Percentiles rank a stretch among this genome's conserved stretches.
Evolutionary conservation across 1,140 invertebrate genomes (phyloP).

Genomic region (Drosophila fuyamai): DNA sequence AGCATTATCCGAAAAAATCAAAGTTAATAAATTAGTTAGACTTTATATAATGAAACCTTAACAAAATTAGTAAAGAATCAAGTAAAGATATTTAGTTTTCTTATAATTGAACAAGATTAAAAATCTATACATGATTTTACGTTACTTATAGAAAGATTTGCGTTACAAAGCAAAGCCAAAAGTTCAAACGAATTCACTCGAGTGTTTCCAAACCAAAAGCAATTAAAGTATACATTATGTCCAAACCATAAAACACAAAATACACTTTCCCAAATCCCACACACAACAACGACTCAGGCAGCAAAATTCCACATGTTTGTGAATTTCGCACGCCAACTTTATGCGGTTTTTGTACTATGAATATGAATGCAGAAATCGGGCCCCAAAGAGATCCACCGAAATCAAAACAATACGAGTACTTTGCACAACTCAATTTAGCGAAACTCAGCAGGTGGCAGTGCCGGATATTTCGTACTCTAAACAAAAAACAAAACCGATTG

Average conservation of each 20-base stretch:
- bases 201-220: slow-evolving; percentile 42
- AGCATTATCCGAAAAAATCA: no score
- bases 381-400: slow-evolving; percentile 28
- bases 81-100: no score
- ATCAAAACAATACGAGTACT: slow-evolving; percentile 51
- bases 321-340: slow-evolving; percentile 57
- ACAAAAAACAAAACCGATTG: slow-evolving; percentile 27
- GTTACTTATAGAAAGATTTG: not conserved
- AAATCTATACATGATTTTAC: not conserved
- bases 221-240: slow-evolving; percentile 40
- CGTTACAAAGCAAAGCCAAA: slow-evolving; percentile 8
- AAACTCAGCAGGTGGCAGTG: slow-evolving; percentile 19
- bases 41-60: no score
- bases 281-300: not conserved
- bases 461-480: slow-evolving; percentile 45
- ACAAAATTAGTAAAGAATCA: no score
- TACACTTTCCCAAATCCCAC: slow-evolving; percentile 44
- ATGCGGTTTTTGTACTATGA: slow-evolving; percentile 40
- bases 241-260: slow-evolving; percentile 47
- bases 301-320: slow-evolving; percentile 23
- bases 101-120: no score
- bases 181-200: slow-evolving; percentile 28
- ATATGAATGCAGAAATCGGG: slow-evolving; percentile 48
- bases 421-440: slow-evolving; percentile 49
- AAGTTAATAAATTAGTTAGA: no score